Conservation (phyloP, 2,888 invertebrate genomes). For the Epicampocera succincta region DNA sequence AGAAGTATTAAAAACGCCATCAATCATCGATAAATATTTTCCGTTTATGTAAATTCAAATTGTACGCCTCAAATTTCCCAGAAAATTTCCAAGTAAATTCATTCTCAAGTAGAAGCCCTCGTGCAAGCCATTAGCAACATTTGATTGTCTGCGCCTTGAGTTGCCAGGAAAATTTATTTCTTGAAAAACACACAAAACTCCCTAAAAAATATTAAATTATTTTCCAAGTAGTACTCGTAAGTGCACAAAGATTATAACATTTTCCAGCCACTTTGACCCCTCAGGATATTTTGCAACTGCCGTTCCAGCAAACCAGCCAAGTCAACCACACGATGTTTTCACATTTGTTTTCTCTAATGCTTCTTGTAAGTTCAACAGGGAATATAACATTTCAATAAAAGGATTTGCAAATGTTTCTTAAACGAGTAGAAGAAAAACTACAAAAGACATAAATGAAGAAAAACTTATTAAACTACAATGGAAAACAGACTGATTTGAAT, state of each 20-base stretch:
- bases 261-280: constrained; percentile 47
- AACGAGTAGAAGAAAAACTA: constrained; percentile 12
- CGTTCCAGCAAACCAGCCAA: background rate
- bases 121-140: constrained; percentile 13
- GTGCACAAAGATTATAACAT: constrained; percentile 51
- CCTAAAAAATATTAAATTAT: background rate
- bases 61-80: constrained; percentile 2
- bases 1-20: constrained; percentile 26
- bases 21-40: constrained; percentile 60
- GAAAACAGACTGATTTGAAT: constrained; percentile 29
- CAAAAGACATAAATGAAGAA: too few relatives aligned
- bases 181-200: background rate
- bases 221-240: background rate
- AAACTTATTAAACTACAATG: too few relatives aligned
- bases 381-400: constrained; percentile 70
- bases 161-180: constrained; percentile 37
- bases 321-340: constrained; percentile 53
- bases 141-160: constrained; percentile 8
- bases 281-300: constrained; percentile 44
- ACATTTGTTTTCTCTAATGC: constrained; percentile 61
- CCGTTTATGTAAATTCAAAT: constrained; percentile 56
- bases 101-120: constrained; percentile 39
- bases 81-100: constrained; percentile 41
- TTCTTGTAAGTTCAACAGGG: constrained; percentile 54
- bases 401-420: constrained; percentile 64